Conservation (phyloP, 2,797 vertebrate species). For the Sardinella longiceps region DNA sequence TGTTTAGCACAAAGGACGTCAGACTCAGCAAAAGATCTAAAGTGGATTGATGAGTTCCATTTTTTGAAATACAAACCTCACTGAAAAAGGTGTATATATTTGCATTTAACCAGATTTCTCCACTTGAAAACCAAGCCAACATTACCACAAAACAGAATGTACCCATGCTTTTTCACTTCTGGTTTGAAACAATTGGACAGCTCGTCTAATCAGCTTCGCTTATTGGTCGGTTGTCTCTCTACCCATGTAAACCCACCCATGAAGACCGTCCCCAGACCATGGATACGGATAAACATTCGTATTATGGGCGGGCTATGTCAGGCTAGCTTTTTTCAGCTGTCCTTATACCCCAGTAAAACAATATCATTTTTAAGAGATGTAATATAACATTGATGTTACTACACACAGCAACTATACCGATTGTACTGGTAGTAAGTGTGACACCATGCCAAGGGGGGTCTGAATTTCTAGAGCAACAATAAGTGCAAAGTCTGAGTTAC, state of each 20-base stretch:
- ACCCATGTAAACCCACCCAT: no score
- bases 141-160: background rate
- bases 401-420: background rate
- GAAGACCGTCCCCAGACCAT: no score
- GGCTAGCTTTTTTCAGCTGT: background rate
- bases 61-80: background rate
- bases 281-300: no score
- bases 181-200: no score
- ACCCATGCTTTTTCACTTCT: no score
- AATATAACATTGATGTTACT: background rate
- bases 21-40: background rate
- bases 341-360: background rate
- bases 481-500: background rate
- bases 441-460: background rate
- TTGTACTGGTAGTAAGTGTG: background rate
- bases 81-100: background rate
- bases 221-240: no score
- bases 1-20: background rate
- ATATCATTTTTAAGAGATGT: background rate
- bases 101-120: background rate
- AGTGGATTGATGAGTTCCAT: slow-evolving; percentile 10
- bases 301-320: no score
- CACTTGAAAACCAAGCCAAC: background rate
- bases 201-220: no score
- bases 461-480: background rate